Evolutionary conservation across 2,797 vertebrate genomes (phyloP).

Genomic region (Fistularia tabacaria): DNA sequence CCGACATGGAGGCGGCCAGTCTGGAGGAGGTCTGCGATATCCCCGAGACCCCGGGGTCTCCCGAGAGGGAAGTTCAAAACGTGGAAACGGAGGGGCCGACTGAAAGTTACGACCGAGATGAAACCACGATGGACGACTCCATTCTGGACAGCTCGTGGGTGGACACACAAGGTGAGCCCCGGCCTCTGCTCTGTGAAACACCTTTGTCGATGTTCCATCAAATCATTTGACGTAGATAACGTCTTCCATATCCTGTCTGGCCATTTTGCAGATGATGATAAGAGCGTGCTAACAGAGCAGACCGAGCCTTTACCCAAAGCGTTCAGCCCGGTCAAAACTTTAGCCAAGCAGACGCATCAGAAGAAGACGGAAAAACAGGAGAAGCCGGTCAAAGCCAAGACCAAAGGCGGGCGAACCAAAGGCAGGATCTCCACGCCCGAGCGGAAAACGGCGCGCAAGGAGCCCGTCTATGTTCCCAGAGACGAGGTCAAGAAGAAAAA

Average conservation of each 20-base stretch:
- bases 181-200: not conserved
- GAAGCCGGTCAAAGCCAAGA: constrained; percentile 74
- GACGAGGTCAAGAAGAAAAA: constrained; percentile 99
- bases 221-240: not conserved
- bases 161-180: constrained; percentile 91
- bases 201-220: too few species aligned
- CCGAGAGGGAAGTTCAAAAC: constrained; percentile 69
- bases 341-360: constrained; percentile 61
- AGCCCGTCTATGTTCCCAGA: constrained; percentile 87
- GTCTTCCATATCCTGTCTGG: constrained; percentile 12
- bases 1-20: constrained; percentile 72
- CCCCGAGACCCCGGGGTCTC: constrained; percentile 77
- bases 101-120: constrained; percentile 91
- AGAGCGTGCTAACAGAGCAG: constrained; percentile 91
- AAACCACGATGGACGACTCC: constrained; percentile 98
- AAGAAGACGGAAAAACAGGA: constrained; percentile 85
- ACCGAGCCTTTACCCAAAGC: constrained; percentile 77
- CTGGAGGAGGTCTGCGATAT: constrained; percentile 69
- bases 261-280: constrained; percentile 87
- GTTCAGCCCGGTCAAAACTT: constrained; percentile 79
- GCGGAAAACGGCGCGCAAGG: constrained; percentile 90
- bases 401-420: constrained; percentile 81
- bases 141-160: constrained; percentile 98
- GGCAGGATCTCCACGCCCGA: constrained; percentile 94
- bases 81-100: constrained; percentile 82